Base-by-base conservation (phyloP, 2,113 vertebrate species). In the Vicugna pacos region DNA sequence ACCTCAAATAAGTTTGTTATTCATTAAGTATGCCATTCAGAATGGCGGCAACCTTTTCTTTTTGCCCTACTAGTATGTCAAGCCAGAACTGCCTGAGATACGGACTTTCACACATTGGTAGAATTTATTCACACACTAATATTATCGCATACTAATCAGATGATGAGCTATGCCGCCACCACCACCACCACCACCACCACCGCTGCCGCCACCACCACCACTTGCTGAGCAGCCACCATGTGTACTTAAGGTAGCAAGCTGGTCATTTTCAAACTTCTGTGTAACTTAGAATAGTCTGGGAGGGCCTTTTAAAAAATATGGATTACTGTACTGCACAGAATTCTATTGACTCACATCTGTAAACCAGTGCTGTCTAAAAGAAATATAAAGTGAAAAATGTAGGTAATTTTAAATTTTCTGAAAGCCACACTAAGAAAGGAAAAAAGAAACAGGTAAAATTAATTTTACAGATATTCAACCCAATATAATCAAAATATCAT, bases 1-100 rank as follows among this genome's bases (percentile, higher is more conserved):
- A 93, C 58, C 91, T 96, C 75, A 91, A 48, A 85, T 89, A 90
- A 91, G 76, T 83, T 95, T 96, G 26, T 76, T 77, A 72, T 96
- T 97, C 69, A 50, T 95, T 84, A 83, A 87, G 48, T 89, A 88
- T 60, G 46, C 17, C 84, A 52, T 52, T 80, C 19, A 79, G 77
- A 95, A 96, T 35, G 56, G 38, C n/a, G 22, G 16, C 38, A 64
- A 85, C 6, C 9, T 86, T 94, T 96, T 75, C 46, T 35, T 91
- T 97, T 60, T 81, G 32, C 24, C n/a, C 91, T 62, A 52, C 24
- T 75, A 26, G 6, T 79, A 64, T 75, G 17, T 42, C 20, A 60
- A 65, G 8, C 11, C 54, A 85, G 52, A 69, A 85, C 3, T 22
- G 28, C 5, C 7, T 15, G 65, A 14, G 50, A 12, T 26, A 77